Evolutionary conservation across 2,888 invertebrate genomes (phyloP), one percentile per base, ranked within the genome.

Genomic region (Thymelicus lineola): DNA sequence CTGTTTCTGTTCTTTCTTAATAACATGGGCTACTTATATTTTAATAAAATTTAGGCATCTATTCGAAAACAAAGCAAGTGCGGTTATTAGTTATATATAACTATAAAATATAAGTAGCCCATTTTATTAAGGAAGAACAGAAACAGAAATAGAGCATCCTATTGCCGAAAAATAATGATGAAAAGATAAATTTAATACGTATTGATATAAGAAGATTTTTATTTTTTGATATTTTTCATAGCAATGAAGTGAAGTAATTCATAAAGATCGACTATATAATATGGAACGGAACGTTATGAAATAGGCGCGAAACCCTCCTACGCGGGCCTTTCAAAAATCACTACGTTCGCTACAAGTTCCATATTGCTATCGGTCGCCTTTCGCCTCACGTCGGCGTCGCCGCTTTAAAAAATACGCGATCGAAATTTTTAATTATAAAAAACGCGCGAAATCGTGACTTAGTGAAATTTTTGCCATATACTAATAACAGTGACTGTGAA

Each of bases 251-350:
- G 20, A 20, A 9, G 53, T 12, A 28, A 53, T 53, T 50, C 50
- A 17, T 17, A 50, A 50, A 50, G 15, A 15, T 7, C 17, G 50
- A 14, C 4, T 12, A 45, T 3, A 12, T 10, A 14, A 14, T 7
- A 53, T 57, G 64, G 63, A 79, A 89, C 82, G 87, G 82, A 91
- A 90, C 91, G 90, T 73, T 71, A 64, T 67, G 60, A 86, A 88
- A 88, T 86, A 80, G 83, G 90, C 91, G 91, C 85, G 87, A 90
- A 91, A 85, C 93, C 93, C 91, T 87, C 92, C 93, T 92, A 93
- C 92, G 92, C 93, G 93, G 90, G 92, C 91, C 93, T 92, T 93
- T 93, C 93, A 92, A 93, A 92, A 90, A 87, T 88, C 84, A 78
- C 79, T 81, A 87, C 91, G 88, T 86, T 86, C 83, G 82, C 85